Evolutionary conservation across 2,113 vertebrate species (phyloP), one percentile per base, ranked within the genome.

Genomic region (Rafetus swinhoei): DNA sequence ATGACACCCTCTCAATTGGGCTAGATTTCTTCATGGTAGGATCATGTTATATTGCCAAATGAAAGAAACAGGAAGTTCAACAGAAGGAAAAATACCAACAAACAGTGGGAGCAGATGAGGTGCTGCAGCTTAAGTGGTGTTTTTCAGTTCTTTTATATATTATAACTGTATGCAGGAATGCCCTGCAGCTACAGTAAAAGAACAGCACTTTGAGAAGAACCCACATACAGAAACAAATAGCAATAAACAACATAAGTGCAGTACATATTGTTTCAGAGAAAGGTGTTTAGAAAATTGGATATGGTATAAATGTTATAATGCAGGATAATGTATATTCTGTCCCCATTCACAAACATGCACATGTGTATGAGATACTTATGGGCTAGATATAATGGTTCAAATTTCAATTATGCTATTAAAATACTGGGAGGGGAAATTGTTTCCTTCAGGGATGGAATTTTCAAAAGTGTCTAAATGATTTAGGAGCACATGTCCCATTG

Each of bases 171-270:
- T 94, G 96, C 92, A 94, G 94, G 95, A 92, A 97, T 97, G 95
- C 93, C 96, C 95, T 95, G 95, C 88, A 96, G 96, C 96, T 96
- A 96, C 29, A 56, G 91, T 95, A 91, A 77, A 80, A 94, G 95
- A 96, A 92, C 60, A 93, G 92, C 96, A 97, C 92, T 97, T 95
- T 95, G 95, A 89, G 89, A 97, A 88, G 90, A 95, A 97, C 92
- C 93, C 96, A 93, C 94, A 95, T 96, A 95, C 96, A 97, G 94
- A 97, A 97, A 97, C 93, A 97, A 97, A 97, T 95, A 97, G 91
- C 93, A 97, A 97, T 97, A 96, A 97, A 97, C 97, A 96, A 94
- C 96, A 95, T 94, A 93, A 95, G 93, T 94, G 55, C 79, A 94
- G 93, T 82, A 93, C 95, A 96, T 95, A 90, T 92, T 95, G 82